Evolutionary conservation across 2,797 vertebrate genomes (phyloP).

Genomic region (Gambusia yucatana): DNA sequence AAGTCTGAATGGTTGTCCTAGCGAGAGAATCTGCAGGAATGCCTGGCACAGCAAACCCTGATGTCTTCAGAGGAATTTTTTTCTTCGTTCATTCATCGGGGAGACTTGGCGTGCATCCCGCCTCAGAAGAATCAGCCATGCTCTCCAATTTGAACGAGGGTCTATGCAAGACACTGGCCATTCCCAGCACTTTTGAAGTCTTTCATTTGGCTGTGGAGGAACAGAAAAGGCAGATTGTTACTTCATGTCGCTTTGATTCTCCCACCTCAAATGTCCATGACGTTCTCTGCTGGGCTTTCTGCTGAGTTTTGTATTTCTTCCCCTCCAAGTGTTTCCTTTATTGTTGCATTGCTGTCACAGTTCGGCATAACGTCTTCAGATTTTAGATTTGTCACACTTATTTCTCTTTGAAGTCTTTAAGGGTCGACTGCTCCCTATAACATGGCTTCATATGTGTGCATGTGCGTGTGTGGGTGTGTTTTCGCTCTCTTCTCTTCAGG

Average conservation of each 20-base stretch:
- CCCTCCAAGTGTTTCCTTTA: conserved; percentile 5
- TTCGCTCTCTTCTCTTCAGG: not conserved
- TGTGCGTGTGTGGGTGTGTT: no score
- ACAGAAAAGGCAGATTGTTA: conserved; percentile 41
- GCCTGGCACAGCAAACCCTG: conserved; percentile 10
- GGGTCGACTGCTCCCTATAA: not conserved
- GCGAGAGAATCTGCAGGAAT: conserved; percentile 43
- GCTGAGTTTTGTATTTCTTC: conserved; percentile 20
- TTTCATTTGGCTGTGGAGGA: conserved; percentile 15
- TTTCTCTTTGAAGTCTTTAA: conserved; percentile 20
- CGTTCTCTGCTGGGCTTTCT: conserved; percentile 36
- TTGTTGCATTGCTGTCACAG: conserved; percentile 19
- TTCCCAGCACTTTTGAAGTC: conserved; percentile 23
- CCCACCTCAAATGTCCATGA: conserved; percentile 18
- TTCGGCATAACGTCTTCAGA: conserved; percentile 9
- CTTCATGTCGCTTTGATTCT: conserved; percentile 27
- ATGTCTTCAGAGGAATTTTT: conserved; percentile 15
- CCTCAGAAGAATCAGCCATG: conserved; percentile 12
- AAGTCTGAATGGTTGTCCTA: conserved; percentile 51
- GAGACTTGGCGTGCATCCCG: conserved; percentile 29
- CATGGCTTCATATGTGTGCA: not conserved
- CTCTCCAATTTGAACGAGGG: conserved; percentile 6
- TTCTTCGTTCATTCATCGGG: conserved; percentile 16
- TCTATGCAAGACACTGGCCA: conserved; percentile 33
- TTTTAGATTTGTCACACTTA: conserved; percentile 4